A percentile compares a stretch with the other conserved stretches of the same genome.
Evolutionary conservation across 1,140 invertebrate species (phyloP).

Genomic region (Drosophila lacertosa): DNA sequence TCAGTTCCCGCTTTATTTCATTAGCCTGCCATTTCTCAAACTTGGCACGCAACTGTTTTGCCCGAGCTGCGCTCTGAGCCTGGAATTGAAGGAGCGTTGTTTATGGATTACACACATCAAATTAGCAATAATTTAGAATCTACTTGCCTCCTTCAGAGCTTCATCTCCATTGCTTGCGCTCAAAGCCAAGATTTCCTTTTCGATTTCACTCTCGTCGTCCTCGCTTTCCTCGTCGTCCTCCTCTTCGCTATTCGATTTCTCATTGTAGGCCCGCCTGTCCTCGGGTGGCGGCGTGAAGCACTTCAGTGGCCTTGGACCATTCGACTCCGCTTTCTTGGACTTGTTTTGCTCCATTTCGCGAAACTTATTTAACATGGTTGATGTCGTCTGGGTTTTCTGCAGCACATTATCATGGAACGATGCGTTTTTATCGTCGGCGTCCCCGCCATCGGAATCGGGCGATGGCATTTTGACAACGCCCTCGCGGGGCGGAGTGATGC

Average conservation of each 20-base stretch:
- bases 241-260: constrained; percentile 86
- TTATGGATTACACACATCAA: too few relatives aligned
- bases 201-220: constrained; percentile 47
- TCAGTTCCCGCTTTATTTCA: constrained; percentile 86
- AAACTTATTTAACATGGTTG: constrained; percentile 93
- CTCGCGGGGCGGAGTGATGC: constrained; percentile 94
- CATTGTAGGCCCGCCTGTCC: constrained; percentile 85
- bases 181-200: not conserved
- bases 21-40: constrained; percentile 95
- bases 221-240: constrained; percentile 31
- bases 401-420: constrained; percentile 84
- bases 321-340: constrained; percentile 86
- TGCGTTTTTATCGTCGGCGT: not conserved
- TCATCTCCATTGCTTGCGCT: constrained; percentile 31
- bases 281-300: constrained; percentile 95
- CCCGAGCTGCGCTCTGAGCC: constrained; percentile 91
- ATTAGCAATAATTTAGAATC: too few relatives aligned
- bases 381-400: constrained; percentile 89
- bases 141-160: constrained; percentile 59
- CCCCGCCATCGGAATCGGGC: constrained; percentile 30
- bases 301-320: constrained; percentile 87
- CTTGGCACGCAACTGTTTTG: constrained; percentile 93
- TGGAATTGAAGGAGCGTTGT: constrained; percentile 67
- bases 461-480: constrained; percentile 86
- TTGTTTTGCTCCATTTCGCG: constrained; percentile 92